Conservation (phyloP, 1,140 invertebrate genomes). For the Lepidurus couesii region DNA sequence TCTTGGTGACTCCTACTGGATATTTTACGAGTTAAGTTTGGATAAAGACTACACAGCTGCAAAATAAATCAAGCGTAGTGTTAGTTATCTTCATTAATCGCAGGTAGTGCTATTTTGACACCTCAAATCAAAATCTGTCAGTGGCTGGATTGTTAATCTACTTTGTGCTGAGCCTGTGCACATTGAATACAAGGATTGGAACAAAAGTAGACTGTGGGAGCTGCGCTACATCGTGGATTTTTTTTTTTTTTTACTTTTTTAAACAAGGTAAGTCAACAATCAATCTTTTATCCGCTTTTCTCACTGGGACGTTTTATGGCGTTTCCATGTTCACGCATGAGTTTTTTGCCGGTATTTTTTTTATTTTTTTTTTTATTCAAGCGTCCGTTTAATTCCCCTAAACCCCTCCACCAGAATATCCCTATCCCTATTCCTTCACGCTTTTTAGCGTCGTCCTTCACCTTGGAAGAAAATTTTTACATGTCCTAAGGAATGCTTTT, state of each 20-base stretch:
- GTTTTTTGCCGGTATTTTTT: slow-evolving; percentile 7
- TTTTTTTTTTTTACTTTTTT: neutral
- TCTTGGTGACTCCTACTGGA: too few relatives aligned
- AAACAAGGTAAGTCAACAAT: neutral
- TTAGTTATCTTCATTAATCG: too few relatives aligned
- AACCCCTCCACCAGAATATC: neutral
- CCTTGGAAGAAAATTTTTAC: slow-evolving; percentile 11
- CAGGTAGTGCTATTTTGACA: neutral
- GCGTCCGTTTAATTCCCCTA: neutral
- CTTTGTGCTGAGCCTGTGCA: neutral
- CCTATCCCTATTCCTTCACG: neutral
- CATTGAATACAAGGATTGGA: neutral
- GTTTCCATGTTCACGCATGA: slow-evolving; percentile 1
- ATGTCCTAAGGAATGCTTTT: neutral
- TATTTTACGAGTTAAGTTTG: too few relatives aligned
- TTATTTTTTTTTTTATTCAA: neutral
- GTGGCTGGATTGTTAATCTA: neutral
- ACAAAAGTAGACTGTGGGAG: neutral
- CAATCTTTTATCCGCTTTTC: neutral
- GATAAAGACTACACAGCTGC: too few relatives aligned
- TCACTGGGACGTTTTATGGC: neutral
- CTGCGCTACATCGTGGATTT: neutral
- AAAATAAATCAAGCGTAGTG: too few relatives aligned
- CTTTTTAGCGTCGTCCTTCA: neutral
- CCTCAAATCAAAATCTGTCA: neutral